Base-by-base conservation (phyloP, 1,140 invertebrate species). In the Littorina saxatilis region DNA sequence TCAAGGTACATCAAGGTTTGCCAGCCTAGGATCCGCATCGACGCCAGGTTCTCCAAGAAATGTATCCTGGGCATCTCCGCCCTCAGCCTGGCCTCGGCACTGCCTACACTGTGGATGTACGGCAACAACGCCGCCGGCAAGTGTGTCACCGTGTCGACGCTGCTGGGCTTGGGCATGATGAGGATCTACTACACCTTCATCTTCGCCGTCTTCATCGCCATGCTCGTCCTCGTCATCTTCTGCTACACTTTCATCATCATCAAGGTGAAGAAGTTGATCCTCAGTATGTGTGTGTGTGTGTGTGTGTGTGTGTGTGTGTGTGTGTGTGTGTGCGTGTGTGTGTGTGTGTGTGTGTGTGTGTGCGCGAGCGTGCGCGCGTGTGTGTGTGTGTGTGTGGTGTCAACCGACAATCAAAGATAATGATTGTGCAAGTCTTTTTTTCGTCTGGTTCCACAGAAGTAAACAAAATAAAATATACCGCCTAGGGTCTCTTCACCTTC, bases 1-100 rank as follows among this genome's bases (percentile, higher is more conserved):
- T n/a, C n/a, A 29, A 66, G 55, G 58, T 78, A 78, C 76, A 32
- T 78, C 58, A 63, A 78, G 76, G 55, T 66, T 17, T 78, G 76
- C 76, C 23, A 39, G 58, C 55, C 76, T 3, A 43, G 17, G 13
- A 27, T 78, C 11, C 35, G 27, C 2, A 43, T 66, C 55, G 35
- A 35, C 11, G 0, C 58, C 15, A 55, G 58, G 3, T 78, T 78
- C 58, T 37, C 37, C 35, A 15, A 37, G 20, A 27, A 63, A 35
- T 78, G 76, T 27, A 39, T 78, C 23, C 1, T 63, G 76, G 17
- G 23, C 37, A 78, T 78, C 52, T 63, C 76, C 20, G 55, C 27
- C 5, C 15, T 15, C 76, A 66, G 76, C 76, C 7, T 43, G 35
- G 23, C 66, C 35, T 78, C 37, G 35, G 58, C 76, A 5, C 15